Conservation (phyloP, 37 sponge, comb jelly and placozoan genomes). For the Bolinopsis microptera region DNA sequence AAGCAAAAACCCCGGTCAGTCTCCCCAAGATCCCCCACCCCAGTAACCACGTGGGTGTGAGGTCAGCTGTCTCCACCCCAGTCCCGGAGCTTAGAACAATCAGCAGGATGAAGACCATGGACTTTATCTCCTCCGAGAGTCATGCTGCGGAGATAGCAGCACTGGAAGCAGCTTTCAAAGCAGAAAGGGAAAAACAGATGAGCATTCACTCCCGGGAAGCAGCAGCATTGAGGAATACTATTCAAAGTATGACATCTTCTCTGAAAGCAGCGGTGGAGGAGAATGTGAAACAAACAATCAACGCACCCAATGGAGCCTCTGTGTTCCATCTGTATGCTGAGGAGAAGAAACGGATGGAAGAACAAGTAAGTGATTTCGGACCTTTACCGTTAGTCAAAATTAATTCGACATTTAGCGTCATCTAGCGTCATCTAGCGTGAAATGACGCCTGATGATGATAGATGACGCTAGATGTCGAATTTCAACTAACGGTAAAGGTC, state of each 20-base stretch:
- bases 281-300: slow-evolving; percentile 25
- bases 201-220: not conserved
- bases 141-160: slow-evolving; percentile 41
- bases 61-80: not conserved
- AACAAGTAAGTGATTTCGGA: slow-evolving; percentile 10
- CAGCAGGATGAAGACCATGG: not conserved
- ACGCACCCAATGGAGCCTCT: not conserved
- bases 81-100: not conserved
- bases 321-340: slow-evolving; percentile 61
- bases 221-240: slow-evolving; percentile 1
- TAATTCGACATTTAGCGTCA: too few relatives aligned
- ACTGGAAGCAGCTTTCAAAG: slow-evolving; percentile 18
- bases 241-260: not conserved
- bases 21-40: not conserved
- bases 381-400: too few relatives aligned
- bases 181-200: slow-evolving; percentile 48
- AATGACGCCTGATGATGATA: too few relatives aligned
- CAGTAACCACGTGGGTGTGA: not conserved
- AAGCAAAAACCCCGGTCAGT: not conserved
- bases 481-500: too few relatives aligned
- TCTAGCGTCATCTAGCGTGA: too few relatives aligned
- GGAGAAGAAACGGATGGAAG: slow-evolving; percentile 61
- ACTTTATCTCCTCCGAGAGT: slow-evolving; percentile 21
- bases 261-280: slow-evolving; percentile 34
- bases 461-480: too few relatives aligned